These are phyloP conservation scores for Agapornis canus DNA, from an alignment of 2,797 vertebrate genomes.

Conservation along the genomic window DNA sequence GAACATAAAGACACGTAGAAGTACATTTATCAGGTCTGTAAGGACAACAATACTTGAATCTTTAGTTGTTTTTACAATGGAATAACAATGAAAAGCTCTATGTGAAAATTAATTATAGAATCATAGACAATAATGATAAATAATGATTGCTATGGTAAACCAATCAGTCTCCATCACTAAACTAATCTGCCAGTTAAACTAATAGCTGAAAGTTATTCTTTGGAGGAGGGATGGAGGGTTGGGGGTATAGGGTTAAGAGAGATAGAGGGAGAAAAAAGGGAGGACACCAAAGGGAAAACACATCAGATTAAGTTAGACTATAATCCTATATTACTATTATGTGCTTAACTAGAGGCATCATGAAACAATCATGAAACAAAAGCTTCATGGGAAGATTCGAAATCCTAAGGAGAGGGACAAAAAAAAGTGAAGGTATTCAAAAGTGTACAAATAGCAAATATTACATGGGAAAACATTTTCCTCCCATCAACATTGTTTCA, in stretches of 20 bases:
- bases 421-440: neutral
- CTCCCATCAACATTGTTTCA: neutral
- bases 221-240: neutral
- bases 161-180: neutral
- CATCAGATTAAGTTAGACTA: neutral
- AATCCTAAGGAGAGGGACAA: neutral
- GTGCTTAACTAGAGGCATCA: neutral
- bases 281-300: neutral
- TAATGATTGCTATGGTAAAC: neutral
- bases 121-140: too few relatives aligned
- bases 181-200: neutral
- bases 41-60: neutral
- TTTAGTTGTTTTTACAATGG: neutral
- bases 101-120: neutral
- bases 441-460: neutral
- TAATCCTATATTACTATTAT: neutral
- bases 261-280: neutral
- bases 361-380: neutral
- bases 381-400: neutral
- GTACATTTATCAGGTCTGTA: neutral
- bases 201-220: neutral
- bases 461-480: neutral
- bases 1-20: neutral
- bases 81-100: neutral
- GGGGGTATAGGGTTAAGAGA: too few relatives aligned